A percentile compares a stretch with the other conserved stretches of the same genome.
Conservation (phyloP, 2,797 vertebrate species). For the Erithacus rubecula region DNA sequence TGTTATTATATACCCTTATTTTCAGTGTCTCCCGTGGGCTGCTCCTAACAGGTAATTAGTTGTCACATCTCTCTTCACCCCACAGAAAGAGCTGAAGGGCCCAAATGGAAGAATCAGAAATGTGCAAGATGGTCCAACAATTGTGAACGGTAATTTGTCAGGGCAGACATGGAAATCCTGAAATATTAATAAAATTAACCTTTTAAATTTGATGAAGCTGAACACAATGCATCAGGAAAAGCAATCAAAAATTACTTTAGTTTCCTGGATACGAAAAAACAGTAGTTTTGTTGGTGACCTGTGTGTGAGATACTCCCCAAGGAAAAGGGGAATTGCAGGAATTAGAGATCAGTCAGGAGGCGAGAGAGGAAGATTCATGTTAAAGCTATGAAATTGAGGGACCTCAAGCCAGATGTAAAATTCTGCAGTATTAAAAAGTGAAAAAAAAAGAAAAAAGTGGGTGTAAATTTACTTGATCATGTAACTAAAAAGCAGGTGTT, state of each 20-base stretch:
- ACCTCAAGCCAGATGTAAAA: background rate
- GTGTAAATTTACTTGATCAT: background rate
- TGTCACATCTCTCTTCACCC: accelerated
- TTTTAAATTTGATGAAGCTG: background rate
- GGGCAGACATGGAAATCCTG: background rate
- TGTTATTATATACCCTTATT: background rate
- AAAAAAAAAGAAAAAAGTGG: background rate
- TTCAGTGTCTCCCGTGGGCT: background rate
- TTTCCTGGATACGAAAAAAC: background rate
- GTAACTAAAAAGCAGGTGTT: background rate
- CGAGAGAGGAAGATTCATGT: background rate
- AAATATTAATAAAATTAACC: background rate
- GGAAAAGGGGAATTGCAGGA: background rate
- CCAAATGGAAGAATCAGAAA: background rate
- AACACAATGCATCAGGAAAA: background rate
- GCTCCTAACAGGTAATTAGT: background rate
- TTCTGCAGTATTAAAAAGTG: background rate
- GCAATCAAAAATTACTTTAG: background rate
- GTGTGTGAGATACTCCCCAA: background rate
- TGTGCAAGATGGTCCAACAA: background rate
- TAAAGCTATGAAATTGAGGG: background rate
- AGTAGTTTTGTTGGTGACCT: background rate
- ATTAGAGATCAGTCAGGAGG: background rate
- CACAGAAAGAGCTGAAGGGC: background rate
- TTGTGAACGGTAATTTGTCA: background rate